Evolutionary conservation across 2,888 invertebrate genomes (phyloP).

Genomic region (Chrysodeixis includens): DNA sequence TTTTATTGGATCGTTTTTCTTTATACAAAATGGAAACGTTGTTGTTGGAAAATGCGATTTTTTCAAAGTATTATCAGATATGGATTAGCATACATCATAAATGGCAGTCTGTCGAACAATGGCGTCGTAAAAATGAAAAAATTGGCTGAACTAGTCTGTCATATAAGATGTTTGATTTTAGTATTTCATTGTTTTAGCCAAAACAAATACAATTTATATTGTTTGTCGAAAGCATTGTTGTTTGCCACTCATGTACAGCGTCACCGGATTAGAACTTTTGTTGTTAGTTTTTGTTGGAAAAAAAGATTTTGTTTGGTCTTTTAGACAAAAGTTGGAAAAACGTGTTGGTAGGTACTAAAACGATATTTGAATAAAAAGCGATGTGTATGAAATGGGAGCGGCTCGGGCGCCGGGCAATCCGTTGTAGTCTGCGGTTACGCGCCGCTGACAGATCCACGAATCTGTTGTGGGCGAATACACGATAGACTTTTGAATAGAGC

Average conservation of each 20-base stretch:
- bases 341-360: constrained; percentile 40
- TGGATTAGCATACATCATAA: constrained; percentile 17
- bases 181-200: constrained; percentile 41
- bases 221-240: constrained; percentile 34
- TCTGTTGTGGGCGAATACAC: constrained; percentile 75
- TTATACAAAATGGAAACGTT: constrained; percentile 78
- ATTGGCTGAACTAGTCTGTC: constrained; percentile 27
- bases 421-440: constrained; percentile 79
- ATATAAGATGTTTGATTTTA: constrained; percentile 48
- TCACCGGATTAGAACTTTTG: constrained; percentile 43
- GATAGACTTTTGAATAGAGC: constrained; percentile 79
- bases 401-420: constrained; percentile 66
- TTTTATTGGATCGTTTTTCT: constrained; percentile 82
- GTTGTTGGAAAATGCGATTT: constrained; percentile 66
- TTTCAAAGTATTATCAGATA: constrained; percentile 41
- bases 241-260: constrained; percentile 38
- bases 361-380: constrained; percentile 65
- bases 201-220: constrained; percentile 42
- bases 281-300: constrained; percentile 45
- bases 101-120: constrained; percentile 48
- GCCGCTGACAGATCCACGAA: constrained; percentile 79
- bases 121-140: constrained; percentile 25
- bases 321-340: constrained; percentile 52
- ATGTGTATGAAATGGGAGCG: constrained; percentile 61
- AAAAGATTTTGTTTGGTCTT: constrained; percentile 45